Percentiles rank a stretch among this genome's conserved stretches.
Conservation (phyloP, 2,113 vertebrate species). For the Clarias magur region DNA sequence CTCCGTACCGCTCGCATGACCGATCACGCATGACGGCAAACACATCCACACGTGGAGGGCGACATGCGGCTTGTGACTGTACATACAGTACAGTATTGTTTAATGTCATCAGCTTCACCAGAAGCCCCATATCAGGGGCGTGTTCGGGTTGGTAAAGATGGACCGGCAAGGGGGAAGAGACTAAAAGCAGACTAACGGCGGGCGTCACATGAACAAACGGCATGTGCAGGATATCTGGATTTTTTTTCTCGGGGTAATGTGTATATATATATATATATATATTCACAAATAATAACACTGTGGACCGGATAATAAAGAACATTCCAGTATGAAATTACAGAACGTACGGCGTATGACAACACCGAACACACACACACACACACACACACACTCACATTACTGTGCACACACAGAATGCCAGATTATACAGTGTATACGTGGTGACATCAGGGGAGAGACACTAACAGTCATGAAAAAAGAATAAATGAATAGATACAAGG, state of each 20-base stretch:
- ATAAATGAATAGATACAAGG: too few relatives aligned
- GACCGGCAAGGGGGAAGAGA: background rate
- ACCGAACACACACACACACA: too few relatives aligned
- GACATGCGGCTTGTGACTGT: background rate
- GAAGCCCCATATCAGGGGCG: background rate
- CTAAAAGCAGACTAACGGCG: background rate
- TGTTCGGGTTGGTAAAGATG: background rate
- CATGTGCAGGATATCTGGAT: background rate
- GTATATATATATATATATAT: too few relatives aligned
- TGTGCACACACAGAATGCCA: background rate
- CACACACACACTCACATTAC: background rate
- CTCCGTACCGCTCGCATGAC: background rate
- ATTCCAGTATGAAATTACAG: too few relatives aligned
- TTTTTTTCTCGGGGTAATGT: background rate
- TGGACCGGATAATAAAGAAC: background rate
- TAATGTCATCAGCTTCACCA: background rate
- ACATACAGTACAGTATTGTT: background rate
- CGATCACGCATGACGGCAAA: background rate
- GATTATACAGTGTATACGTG: too few relatives aligned
- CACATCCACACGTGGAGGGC: background rate
- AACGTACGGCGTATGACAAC: too few relatives aligned
- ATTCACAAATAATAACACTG: background rate
- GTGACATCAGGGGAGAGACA: too few relatives aligned
- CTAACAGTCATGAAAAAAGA: too few relatives aligned
- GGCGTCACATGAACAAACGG: background rate